phyloP scores from a whole-genome alignment of 2,797 vertebrate species.

The Lagothrix lagotricha region DNA sequence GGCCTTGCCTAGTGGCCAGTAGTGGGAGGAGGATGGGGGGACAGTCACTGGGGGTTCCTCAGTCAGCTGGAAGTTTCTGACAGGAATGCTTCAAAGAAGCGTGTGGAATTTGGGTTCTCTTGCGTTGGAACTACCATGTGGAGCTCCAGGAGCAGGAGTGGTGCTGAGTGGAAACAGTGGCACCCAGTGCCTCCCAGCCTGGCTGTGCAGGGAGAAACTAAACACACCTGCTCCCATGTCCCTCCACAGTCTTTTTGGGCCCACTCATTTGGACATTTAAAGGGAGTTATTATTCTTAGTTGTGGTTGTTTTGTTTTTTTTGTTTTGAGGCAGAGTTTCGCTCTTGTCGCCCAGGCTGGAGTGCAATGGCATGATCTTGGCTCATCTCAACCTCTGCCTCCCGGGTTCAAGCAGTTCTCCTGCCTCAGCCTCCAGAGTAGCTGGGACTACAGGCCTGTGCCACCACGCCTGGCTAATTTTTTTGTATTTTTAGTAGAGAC shows the following conservation, averaged over 20 bases:
- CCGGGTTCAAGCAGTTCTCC: not conserved
- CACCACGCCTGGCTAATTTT: too few relatives aligned
- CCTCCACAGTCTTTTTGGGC: not conserved
- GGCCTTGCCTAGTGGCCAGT: not conserved
- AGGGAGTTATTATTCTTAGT: not conserved
- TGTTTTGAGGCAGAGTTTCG: not conserved
- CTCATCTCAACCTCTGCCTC: not conserved
- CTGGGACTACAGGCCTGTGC: too few relatives aligned
- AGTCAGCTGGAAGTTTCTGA: not conserved
- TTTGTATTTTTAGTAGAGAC: too few relatives aligned
- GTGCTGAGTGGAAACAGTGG: not conserved
- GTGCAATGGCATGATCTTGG: not conserved
- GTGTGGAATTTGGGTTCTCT: not conserved
- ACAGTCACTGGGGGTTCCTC: not conserved
- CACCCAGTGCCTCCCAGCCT: not conserved
- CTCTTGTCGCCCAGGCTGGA: not conserved
- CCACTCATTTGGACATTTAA: conserved; percentile 56
- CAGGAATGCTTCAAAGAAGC: not conserved
- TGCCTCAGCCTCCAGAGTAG: not conserved
- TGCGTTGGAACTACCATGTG: not conserved
- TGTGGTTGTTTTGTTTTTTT: too few relatives aligned
- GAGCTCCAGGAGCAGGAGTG: not conserved
- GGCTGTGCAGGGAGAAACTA: not conserved
- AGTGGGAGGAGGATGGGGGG: not conserved
- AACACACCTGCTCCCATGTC: not conserved